phyloP scores from a whole-genome alignment of 1,140 invertebrate species.

The Alviniconcha marisindica region DNA sequence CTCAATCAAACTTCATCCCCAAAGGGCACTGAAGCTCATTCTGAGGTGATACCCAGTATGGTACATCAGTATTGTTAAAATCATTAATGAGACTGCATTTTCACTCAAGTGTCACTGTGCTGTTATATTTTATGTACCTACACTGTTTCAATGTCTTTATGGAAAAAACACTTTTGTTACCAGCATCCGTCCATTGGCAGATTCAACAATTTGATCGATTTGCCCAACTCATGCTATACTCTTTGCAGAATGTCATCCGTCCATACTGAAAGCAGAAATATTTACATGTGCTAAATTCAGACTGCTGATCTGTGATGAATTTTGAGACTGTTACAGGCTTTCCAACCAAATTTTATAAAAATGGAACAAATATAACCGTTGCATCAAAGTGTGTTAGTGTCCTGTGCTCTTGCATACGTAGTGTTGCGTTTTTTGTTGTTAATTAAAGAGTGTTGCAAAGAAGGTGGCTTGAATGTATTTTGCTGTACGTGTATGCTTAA shows the following conservation, averaged over 20 bases:
- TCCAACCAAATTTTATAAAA: not conserved
- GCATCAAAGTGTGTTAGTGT: not conserved
- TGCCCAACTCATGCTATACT: not conserved
- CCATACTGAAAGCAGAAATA: not conserved
- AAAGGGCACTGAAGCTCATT: no score
- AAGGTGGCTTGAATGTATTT: no score
- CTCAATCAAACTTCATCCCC: no score
- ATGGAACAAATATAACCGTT: not conserved
- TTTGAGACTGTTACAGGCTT: not conserved
- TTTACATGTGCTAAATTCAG: not conserved
- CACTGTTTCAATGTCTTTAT: not conserved
- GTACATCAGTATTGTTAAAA: no score
- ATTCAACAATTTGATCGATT: not conserved
- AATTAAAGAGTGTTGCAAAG: constrained; percentile 30
- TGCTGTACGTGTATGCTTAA: no score
- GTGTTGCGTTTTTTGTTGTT: not conserved
- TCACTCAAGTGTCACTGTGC: not conserved
- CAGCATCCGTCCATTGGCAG: not conserved
- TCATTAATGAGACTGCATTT: no score
- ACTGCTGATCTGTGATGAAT: constrained; percentile 30
- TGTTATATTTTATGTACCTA: not conserved
- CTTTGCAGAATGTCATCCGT: not conserved
- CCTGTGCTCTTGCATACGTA: constrained; percentile 20
- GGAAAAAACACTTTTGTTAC: not conserved
- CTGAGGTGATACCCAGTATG: no score